These are phyloP conservation scores for Diogma glabrata DNA, from an alignment of 2,888 invertebrate genomes.

Conservation along the genomic window DNA sequence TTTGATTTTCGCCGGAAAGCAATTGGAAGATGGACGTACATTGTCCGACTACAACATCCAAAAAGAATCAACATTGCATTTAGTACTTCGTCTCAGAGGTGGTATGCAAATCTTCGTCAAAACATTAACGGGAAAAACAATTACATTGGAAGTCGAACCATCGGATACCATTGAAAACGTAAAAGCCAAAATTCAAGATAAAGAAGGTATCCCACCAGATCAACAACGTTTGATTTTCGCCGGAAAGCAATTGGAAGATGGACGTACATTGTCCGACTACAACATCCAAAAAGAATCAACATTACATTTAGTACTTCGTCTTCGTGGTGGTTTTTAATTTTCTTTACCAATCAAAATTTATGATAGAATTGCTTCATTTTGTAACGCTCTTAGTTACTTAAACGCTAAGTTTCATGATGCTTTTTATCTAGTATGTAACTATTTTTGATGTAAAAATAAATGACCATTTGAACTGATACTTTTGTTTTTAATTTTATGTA, in stretches of 20 bases:
- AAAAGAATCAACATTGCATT: slow-evolving; percentile 82
- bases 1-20: slow-evolving; percentile 90
- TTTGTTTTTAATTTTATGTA: too few species aligned
- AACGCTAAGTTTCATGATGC: too few species aligned
- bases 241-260: slow-evolving; percentile 91
- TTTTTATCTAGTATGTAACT: too few species aligned
- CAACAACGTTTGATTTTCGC: slow-evolving; percentile 86
- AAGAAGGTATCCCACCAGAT: slow-evolving; percentile 84
- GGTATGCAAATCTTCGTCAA: slow-evolving; percentile 99
- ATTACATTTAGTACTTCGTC: slow-evolving; percentile 83
- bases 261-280: slow-evolving; percentile 82
- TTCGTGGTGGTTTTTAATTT: too few species aligned
- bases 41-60: slow-evolving; percentile 92
- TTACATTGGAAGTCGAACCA: slow-evolving; percentile 84
- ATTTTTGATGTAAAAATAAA: too few species aligned
- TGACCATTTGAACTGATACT: too few species aligned
- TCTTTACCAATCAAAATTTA: too few species aligned
- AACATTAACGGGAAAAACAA: slow-evolving; percentile 87
- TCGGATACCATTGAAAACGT: slow-evolving; percentile 93
- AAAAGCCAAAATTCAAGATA: slow-evolving; percentile 84
- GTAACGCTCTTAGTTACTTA: too few species aligned
- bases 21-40: slow-evolving; percentile 89
- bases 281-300: slow-evolving; percentile 94
- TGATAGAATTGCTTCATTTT: too few species aligned
- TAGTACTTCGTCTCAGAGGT: slow-evolving; percentile 81